Base-by-base conservation (phyloP, 2,797 vertebrate genomes). In the Potorous gilbertii region DNA sequence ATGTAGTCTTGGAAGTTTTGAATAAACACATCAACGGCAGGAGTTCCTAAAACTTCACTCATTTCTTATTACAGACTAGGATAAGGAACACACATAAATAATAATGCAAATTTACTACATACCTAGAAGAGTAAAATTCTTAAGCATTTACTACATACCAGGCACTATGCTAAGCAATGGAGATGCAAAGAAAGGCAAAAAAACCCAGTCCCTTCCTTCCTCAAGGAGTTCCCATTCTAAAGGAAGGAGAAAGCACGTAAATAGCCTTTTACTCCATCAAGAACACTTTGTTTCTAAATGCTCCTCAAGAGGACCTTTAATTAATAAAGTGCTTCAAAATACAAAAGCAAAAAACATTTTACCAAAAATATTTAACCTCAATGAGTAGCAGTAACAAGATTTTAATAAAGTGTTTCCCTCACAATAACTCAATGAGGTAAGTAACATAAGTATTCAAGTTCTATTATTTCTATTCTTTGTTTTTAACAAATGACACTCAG, bases 321-420 rank as follows among this genome's bases (percentile, higher is more conserved):
- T 92, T 93, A 91, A 91, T 90, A 95, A 94, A 96, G 56, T 29
- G 87, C 57, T 66, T 96, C 90, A 94, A 92, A 95, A 27, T 74
- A 74, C 2, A 2, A 46, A 81, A 81, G 21, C 46, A 24, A 81
- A n/a, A n/a, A 46, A 81, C 46, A 40, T 81, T 81, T 46, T 24
- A 21, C 74, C 16, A 94, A 87, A 62, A 81, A 46, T 40, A 81
- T 90, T 93, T 93, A 92, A 89, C 92, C 93, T 56, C 18, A 74
- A 8, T 74, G 62, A 81, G 16, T 81, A 81, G 46, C 66, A 74
- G 16, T 40, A 81, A 46, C 24, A 40, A 40, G 21, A 50, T 87
- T 87, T 87, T 87, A 50, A 27, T 46, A 87, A 50, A 87, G 40
- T 50, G 9, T 87, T 87, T 50, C 9, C 40, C 40, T 87, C 18